Conservation (phyloP, 2,113 vertebrate species). For the Sprattus sprattus region DNA sequence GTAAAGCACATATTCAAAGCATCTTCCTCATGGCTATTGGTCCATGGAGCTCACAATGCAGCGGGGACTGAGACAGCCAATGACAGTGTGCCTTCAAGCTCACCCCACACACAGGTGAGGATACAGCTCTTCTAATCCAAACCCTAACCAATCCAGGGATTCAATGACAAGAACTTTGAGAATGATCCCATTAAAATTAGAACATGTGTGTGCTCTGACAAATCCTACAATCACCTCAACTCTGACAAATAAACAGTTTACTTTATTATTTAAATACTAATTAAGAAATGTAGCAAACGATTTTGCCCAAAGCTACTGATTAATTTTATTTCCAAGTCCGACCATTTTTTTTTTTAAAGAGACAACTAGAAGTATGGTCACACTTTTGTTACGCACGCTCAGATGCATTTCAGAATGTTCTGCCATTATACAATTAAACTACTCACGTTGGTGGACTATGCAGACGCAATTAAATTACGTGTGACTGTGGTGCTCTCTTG, state of each 20-base stretch:
- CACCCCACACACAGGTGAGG: constrained; percentile 65
- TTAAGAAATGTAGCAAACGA: not conserved
- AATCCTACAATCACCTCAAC: not conserved
- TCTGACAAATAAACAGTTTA: not conserved
- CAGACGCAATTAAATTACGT: not conserved
- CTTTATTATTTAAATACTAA: not conserved
- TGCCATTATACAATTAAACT: not conserved
- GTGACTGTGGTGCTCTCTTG: not conserved
- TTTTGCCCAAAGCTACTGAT: not conserved
- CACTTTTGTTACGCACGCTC: not conserved
- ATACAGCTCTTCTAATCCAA: constrained; percentile 6
- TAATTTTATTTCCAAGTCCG: not conserved
- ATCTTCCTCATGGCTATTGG: not conserved
- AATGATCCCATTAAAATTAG: constrained; percentile 33
- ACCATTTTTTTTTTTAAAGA: not conserved
- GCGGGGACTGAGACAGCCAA: constrained; percentile 49
- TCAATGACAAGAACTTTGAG: not conserved
- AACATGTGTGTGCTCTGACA: not conserved
- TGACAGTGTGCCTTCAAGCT: constrained; percentile 55
- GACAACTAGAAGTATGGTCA: not conserved
- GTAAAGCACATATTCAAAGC: not conserved
- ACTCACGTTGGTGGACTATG: not conserved
- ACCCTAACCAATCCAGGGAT: not conserved
- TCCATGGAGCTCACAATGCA: not conserved
- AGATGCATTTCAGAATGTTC: not conserved